Evolutionary conservation across 2,797 vertebrate genomes (phyloP).

Genomic region (Muraenolepis orangiensis): DNA sequence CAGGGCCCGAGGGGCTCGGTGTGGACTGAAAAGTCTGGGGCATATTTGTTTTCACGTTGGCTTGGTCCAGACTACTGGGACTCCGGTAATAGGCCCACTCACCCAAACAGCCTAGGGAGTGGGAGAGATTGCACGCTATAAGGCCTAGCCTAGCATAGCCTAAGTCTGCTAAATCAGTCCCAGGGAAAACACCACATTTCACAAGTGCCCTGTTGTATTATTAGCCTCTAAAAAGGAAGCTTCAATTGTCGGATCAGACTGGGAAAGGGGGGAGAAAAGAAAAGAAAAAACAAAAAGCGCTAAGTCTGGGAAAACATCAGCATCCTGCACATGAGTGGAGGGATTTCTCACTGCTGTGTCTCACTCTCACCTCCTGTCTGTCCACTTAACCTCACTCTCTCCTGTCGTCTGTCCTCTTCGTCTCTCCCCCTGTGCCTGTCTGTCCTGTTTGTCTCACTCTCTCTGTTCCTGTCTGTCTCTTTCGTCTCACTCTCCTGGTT

Average conservation of each 20-base stretch:
- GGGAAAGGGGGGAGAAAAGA: constrained; percentile 40
- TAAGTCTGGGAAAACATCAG: constrained; percentile 70
- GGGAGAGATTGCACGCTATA: constrained; percentile 61
- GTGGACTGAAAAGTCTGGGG: not conserved
- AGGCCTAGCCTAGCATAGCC: constrained; percentile 29
- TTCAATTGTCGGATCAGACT: constrained; percentile 72
- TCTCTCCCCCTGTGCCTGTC: constrained; percentile 34
- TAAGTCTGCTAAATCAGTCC: constrained; percentile 57
- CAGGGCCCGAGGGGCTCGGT: not conserved
- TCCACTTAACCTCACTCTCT: not conserved
- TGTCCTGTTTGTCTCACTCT: constrained; percentile 24
- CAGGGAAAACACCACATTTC: constrained; percentile 59
- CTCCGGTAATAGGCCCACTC: constrained; percentile 41
- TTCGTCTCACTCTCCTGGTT: constrained; percentile 20
- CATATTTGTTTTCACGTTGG: no score
- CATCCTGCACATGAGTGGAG: constrained; percentile 59
- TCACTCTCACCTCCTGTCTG: not conserved
- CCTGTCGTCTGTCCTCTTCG: not conserved
- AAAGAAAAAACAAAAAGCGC: not conserved
- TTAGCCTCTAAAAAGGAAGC: constrained; percentile 70
- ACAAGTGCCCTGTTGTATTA: constrained; percentile 67
- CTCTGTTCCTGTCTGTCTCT: not conserved
- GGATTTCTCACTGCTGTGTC: constrained; percentile 44
- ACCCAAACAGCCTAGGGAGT: constrained; percentile 47
- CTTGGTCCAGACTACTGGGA: constrained; percentile 21